Evolutionary conservation across 2,797 vertebrate species (phyloP), one percentile per base, ranked within the genome.

Genomic region (Decapterus maruadsi): DNA sequence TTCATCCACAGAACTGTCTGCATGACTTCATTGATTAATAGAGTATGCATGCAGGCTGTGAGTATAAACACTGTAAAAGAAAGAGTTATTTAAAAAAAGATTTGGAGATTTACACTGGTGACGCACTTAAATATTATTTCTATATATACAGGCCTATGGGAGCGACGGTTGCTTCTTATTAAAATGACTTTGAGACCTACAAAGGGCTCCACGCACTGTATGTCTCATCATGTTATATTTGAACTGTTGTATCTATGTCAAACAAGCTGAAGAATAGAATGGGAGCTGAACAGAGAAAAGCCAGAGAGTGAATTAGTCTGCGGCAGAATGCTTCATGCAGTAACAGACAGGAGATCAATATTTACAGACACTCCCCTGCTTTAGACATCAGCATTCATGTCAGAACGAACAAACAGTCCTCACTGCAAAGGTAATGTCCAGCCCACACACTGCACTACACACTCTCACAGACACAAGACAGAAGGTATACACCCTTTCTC

Each of bases 291-390:
- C 61, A 68, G 77, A 81, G 75, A 72, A 87, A 86, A 85, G 72
- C 50, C 48, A 34, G 65, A 68, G 69, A 80, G 65, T 85, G 80
- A 89, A 90, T 83, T 72, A 82, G 86, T 79, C 77, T 70, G 76
- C 54, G 61, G 81, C 72, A 87, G 83, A 89, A 87, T 68, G 78
- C 73, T 48, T 78, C 82, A 77, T 78, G 86, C 72, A 80, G 87
- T 56, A 78, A 87, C 86, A 92, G 92, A 90, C 83, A 80, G 76
- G 73, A 80, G 84, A 92, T 94, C 93, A 94, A 94, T 93, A 94
- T 93, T 94, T 93, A 93, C 91, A 82, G 88, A 90, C 91, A 92
- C 92, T 90, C 90, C 90, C 86, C 76, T 78, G 84, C 83, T 87
- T 92, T 78, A 92, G 89, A 92, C 84, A 48, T 48, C 45, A 40